phyloP scores from a whole-genome alignment of 2,113 vertebrate species.

The Oreochromis tanganicae region DNA sequence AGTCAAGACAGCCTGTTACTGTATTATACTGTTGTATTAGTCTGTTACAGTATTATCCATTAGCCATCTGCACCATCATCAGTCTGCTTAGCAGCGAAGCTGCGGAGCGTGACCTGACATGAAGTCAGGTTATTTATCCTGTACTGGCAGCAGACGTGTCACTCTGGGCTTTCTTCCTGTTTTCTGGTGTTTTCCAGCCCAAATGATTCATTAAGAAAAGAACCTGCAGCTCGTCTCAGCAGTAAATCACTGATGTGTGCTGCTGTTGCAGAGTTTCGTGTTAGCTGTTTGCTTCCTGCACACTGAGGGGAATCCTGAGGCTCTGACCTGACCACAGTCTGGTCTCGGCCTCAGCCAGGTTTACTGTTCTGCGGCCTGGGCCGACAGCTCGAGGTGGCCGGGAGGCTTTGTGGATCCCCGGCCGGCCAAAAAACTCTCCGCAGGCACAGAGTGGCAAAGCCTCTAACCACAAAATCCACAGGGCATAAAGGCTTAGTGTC shows the following conservation, averaged over 20 bases:
- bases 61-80: background rate
- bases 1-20: background rate
- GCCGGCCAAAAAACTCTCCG: constrained; percentile 42
- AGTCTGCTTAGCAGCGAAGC: background rate
- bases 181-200: background rate
- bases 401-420: constrained; percentile 15
- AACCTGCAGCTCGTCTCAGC: background rate
- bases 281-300: background rate
- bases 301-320: constrained; percentile 1
- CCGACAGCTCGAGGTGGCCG: constrained; percentile 17
- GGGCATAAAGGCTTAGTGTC: constrained; percentile 48
- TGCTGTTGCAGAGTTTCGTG: background rate
- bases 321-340: constrained; percentile 48
- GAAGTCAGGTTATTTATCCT: background rate
- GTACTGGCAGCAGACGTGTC: background rate
- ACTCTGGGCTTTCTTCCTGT: background rate
- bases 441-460: constrained; percentile 35
- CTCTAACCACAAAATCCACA: constrained; percentile 58
- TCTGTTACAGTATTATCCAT: background rate
- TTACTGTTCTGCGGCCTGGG: constrained; percentile 41
- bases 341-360: constrained; percentile 55
- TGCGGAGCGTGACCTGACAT: background rate
- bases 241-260: background rate
- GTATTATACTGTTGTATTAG: background rate
- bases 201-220: background rate